phyloP scores from a whole-genome alignment of 2,113 vertebrate genomes.

The Sebastes schlegelii region DNA sequence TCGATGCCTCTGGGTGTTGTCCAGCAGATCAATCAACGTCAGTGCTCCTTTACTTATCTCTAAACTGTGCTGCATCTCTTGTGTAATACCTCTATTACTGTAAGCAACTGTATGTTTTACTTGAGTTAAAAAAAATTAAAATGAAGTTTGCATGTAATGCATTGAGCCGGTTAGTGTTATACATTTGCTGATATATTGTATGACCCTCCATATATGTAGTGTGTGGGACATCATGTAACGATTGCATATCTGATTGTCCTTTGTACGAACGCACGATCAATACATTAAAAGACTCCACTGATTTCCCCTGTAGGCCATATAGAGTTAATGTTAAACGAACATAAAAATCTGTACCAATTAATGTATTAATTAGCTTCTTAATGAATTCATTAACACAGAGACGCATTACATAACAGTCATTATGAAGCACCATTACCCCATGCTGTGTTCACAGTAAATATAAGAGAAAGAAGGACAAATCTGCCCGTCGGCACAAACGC shows the following conservation, averaged over 20 bases:
- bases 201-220: background rate
- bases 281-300: background rate
- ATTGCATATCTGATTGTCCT: background rate
- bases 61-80: conserved; percentile 22
- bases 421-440: conserved; percentile 3
- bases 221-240: background rate
- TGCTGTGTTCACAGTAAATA: conserved; percentile 34
- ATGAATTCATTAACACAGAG: conserved; percentile 33
- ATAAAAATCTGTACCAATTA: conserved; percentile 17
- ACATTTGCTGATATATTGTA: background rate
- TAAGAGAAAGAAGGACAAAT: conserved; percentile 28
- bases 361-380: conserved; percentile 47
- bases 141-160: background rate
- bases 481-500: conserved; percentile 29
- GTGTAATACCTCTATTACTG: conserved; percentile 4
- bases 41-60: conserved; percentile 27
- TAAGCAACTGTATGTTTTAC: background rate
- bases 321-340: background rate
- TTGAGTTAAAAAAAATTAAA: background rate
- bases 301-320: background rate
- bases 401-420: conserved; percentile 12
- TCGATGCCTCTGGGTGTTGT: conserved; percentile 13
- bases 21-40: conserved; percentile 33
- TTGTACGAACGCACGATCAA: background rate
- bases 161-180: background rate